Percentiles rank a stretch among this genome's conserved stretches.
phyloP scores from a whole-genome alignment of 2,888 invertebrate genomes.

The Synergus laeviventris region DNA sequence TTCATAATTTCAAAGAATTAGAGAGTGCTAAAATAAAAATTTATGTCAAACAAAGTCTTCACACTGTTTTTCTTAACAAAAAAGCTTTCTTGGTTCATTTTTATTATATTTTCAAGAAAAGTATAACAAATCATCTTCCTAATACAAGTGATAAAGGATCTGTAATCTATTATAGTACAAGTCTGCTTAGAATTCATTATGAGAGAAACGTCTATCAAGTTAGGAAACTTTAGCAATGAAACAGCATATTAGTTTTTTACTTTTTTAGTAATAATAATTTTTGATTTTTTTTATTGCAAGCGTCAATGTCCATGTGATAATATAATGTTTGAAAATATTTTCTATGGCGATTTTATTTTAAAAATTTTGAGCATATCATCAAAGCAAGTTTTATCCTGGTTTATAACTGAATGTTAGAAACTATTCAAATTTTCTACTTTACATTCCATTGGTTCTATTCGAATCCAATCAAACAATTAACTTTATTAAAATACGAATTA shows the following conservation, averaged over 20 bases:
- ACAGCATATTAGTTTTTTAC: neutral
- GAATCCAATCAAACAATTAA: neutral
- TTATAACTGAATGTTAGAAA: neutral
- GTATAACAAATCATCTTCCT: neutral
- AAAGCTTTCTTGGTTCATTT: neutral
- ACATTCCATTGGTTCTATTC: neutral
- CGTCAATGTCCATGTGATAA: neutral
- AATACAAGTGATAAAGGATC: slow-evolving; percentile 3
- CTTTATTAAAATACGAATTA: neutral
- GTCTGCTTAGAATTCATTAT: slow-evolving; percentile 10
- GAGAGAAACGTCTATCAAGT: neutral
- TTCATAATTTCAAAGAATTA: no score
- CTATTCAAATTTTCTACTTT: slow-evolving; percentile 6
- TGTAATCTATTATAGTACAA: slow-evolving; percentile 16
- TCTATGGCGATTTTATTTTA: neutral
- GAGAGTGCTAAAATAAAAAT: no score
- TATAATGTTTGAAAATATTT: neutral
- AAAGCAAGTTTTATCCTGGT: neutral
- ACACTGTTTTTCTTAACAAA: no score
- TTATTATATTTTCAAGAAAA: slow-evolving; percentile 8
- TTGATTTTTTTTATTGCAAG: neutral
- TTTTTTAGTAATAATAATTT: neutral
- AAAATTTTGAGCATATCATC: neutral
- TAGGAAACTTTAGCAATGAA: neutral
- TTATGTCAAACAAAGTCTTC: no score